Conservation (phyloP, 2,113 vertebrate genomes). For the Aix galericulata region DNA sequence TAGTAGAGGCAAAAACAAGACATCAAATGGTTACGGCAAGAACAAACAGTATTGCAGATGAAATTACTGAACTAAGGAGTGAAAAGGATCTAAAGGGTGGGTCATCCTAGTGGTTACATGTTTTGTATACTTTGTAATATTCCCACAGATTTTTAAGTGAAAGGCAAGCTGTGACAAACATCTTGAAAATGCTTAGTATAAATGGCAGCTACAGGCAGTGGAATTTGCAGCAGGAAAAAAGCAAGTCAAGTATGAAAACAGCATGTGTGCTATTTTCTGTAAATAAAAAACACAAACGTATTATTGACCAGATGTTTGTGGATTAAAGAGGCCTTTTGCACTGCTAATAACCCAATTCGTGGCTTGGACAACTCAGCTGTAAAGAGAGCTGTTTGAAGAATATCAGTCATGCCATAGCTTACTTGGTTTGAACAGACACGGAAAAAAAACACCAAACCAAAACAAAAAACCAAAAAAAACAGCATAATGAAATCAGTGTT, state of each 20-base stretch:
- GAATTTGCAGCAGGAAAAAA: neutral
- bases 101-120: neutral
- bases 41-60: neutral
- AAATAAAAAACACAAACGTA: neutral
- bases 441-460: neutral
- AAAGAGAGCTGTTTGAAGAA: neutral
- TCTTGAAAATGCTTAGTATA: conserved; percentile 19
- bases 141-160: conserved; percentile 36
- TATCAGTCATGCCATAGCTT: neutral
- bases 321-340: neutral
- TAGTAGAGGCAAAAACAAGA: neutral
- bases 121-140: neutral
- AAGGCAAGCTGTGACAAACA: conserved; percentile 50
- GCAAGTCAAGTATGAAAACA: neutral
- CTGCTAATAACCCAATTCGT: neutral
- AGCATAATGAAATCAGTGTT: neutral
- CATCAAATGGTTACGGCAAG: neutral
- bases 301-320: neutral
- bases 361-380: neutral
- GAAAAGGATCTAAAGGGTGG: neutral
- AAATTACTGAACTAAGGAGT: neutral
- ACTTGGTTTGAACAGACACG: neutral
- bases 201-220: neutral
- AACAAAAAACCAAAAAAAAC: too few species aligned
- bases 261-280: neutral